Conservation (phyloP, 2,888 invertebrate genomes). For the Dynastes maya region DNA sequence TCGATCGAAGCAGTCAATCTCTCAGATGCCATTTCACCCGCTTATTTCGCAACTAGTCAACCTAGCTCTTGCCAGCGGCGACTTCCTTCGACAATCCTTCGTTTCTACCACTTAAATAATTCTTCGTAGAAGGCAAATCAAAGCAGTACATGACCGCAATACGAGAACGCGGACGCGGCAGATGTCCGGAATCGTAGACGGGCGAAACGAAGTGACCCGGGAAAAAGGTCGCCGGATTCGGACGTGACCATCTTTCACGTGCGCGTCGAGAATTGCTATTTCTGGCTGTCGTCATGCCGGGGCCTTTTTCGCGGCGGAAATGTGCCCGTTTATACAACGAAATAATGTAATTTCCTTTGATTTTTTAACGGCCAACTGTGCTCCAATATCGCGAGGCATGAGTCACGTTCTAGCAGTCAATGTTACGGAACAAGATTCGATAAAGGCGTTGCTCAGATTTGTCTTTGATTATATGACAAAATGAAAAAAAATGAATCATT, state of each 20-base stretch:
- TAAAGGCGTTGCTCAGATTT: too few species aligned
- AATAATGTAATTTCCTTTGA: conserved; percentile 35
- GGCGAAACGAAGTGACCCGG: conserved; percentile 49
- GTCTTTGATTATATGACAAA: too few species aligned
- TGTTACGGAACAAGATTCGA: too few species aligned
- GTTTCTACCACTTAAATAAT: conserved; percentile 29
- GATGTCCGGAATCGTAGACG: conserved; percentile 50
- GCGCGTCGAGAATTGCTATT: conserved; percentile 42
- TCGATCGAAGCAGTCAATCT: conserved; percentile 1
- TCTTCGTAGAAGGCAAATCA: conserved; percentile 40
- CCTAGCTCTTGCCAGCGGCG: neutral
- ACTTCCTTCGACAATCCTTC: conserved; percentile 35
- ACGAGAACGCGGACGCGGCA: conserved; percentile 32
- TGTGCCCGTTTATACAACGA: conserved; percentile 13
- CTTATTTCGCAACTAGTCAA: neutral
- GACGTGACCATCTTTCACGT: conserved; percentile 48
- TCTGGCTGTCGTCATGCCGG: neutral
- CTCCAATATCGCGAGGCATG: conserved; percentile 9
- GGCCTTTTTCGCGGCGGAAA: conserved; percentile 20
- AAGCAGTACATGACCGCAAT: conserved; percentile 48
- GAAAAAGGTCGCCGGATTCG: conserved; percentile 43
- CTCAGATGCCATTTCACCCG: neutral
- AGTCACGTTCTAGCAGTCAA: too few species aligned
- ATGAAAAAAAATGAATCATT: too few species aligned
- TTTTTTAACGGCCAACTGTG: neutral